phyloP scores from a whole-genome alignment of 2,888 invertebrate species.

The Cylindroiulus punctatus region DNA sequence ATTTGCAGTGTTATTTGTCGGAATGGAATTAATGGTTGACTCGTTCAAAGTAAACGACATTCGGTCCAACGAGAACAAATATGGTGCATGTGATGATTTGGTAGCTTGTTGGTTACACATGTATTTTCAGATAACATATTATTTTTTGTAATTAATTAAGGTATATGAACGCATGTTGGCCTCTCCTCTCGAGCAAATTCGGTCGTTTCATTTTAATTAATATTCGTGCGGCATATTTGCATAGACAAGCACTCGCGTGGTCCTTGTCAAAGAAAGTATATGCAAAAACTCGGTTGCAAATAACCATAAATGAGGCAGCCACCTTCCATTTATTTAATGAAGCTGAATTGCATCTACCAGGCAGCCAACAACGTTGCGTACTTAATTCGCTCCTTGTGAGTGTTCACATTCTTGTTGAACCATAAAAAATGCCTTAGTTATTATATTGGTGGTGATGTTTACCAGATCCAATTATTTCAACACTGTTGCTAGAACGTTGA shows the following conservation, averaged over 20 bases:
- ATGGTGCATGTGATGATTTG: too few relatives aligned
- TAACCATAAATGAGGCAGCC: not conserved
- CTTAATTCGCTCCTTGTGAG: not conserved
- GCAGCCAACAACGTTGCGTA: not conserved
- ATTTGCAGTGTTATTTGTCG: too few relatives aligned
- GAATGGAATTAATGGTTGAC: too few relatives aligned
- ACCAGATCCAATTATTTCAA: not conserved
- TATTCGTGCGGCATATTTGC: not conserved
- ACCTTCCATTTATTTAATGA: conserved; percentile 20
- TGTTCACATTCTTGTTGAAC: not conserved
- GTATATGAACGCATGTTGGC: not conserved
- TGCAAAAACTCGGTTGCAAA: not conserved
- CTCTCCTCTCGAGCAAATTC: not conserved
- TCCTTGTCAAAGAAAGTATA: not conserved
- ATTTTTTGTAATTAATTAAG: not conserved
- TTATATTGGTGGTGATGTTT: not conserved
- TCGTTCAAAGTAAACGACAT: too few relatives aligned
- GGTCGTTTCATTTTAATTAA: not conserved
- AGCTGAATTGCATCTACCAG: not conserved
- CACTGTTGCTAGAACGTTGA: not conserved
- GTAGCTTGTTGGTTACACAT: not conserved
- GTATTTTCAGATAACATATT: not conserved
- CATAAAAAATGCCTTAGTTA: not conserved
- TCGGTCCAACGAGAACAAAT: too few relatives aligned
- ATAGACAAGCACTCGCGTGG: not conserved